Percentiles rank a stretch among this genome's conserved stretches.
phyloP scores from a whole-genome alignment of 2,113 vertebrate species.

The Oryzias curvinotus region DNA sequence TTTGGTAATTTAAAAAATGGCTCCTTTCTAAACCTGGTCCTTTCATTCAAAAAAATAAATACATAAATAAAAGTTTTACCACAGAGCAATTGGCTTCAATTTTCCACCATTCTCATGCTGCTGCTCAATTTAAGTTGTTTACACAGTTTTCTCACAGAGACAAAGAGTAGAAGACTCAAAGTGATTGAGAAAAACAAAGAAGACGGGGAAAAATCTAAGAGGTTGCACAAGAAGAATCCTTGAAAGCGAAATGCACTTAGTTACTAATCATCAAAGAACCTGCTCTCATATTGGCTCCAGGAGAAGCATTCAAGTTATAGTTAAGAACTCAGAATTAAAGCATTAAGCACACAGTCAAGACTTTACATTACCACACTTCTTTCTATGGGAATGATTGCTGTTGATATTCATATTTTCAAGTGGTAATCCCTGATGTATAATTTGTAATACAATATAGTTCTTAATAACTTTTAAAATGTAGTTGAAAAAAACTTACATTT shows the following conservation, averaged over 20 bases:
- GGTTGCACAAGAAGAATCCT: constrained; percentile 40
- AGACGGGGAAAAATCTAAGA: constrained; percentile 26
- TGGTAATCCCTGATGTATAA: constrained; percentile 31
- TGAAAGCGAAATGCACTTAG: constrained; percentile 38
- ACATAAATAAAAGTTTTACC: constrained; percentile 53
- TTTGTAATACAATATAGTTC: constrained; percentile 5
- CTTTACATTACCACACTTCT: constrained; percentile 8
- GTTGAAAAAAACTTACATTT: constrained; percentile 11
- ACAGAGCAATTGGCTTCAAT: constrained; percentile 59
- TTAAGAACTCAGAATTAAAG: constrained; percentile 14
- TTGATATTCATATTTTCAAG: constrained; percentile 17
- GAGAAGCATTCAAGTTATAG: neutral
- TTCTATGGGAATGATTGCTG: constrained; percentile 1
- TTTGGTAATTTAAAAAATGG: constrained; percentile 49
- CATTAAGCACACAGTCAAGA: constrained; percentile 25
- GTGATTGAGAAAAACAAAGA: constrained; percentile 53
- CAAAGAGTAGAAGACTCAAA: constrained; percentile 49
- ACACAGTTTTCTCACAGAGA: constrained; percentile 63
- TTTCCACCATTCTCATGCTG: constrained; percentile 50
- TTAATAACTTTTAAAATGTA: constrained; percentile 7
- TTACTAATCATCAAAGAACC: constrained; percentile 25
- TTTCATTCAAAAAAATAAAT: constrained; percentile 56
- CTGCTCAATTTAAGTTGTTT: constrained; percentile 69
- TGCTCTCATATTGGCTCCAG: constrained; percentile 18
- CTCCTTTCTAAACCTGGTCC: constrained; percentile 56